A percentile compares a stretch with the other conserved stretches of the same genome.
These are phyloP conservation scores for Lacanobia wlatinum DNA, from an alignment of 2,888 invertebrate species.

Conservation along the genomic window DNA sequence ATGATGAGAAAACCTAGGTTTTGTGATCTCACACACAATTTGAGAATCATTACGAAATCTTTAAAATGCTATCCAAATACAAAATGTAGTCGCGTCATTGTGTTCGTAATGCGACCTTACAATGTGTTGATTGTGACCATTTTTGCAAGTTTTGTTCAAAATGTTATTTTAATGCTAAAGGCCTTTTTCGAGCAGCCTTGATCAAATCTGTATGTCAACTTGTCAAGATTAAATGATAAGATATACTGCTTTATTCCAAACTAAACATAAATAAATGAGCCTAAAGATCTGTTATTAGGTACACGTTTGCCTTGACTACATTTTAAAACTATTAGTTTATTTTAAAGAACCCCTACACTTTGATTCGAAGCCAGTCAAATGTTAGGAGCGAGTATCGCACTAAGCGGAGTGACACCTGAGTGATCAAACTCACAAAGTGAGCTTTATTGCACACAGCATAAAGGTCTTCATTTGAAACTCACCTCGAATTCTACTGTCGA, in stretches of 20 bases:
- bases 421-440: too few relatives aligned
- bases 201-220: constrained; percentile 55
- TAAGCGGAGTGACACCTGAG: neutral
- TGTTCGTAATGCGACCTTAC: constrained; percentile 13
- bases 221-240: constrained; percentile 54
- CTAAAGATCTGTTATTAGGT: constrained; percentile 9
- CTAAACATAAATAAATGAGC: constrained; percentile 24
- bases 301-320: constrained; percentile 18
- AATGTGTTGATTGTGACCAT: constrained; percentile 18
- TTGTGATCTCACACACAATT: neutral
- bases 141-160: constrained; percentile 17
- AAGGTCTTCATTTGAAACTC: too few relatives aligned
- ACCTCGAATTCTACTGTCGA: too few relatives aligned
- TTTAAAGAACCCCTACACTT: neutral
- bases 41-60: neutral
- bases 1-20: neutral
- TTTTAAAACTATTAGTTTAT: constrained; percentile 2
- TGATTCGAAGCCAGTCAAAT: neutral
- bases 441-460: too few relatives aligned
- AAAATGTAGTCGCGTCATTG: constrained; percentile 2
- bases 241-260: constrained; percentile 38
- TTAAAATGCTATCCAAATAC: neutral
- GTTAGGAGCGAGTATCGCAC: neutral
- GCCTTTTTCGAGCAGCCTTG: constrained; percentile 38
- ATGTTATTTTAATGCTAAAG: constrained; percentile 28